A percentile compares a stretch with the other conserved stretches of the same genome.
phyloP scores from a whole-genome alignment of 2,888 invertebrate genomes.

The Agrochola circellaris region DNA sequence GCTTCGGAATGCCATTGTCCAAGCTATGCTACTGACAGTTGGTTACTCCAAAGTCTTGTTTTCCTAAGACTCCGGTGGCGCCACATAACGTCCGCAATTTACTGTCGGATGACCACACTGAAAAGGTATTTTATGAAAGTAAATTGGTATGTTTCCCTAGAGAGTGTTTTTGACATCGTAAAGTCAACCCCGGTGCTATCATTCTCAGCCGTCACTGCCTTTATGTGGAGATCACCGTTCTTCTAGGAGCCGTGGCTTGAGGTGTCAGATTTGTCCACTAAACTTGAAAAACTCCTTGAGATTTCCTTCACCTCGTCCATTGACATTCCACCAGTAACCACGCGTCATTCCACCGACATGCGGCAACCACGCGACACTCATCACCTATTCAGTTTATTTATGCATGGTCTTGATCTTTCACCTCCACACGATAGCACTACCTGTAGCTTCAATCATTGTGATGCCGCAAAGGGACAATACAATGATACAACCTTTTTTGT shows the following conservation, averaged over 20 bases:
- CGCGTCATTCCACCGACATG: not conserved
- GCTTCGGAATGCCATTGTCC: not conserved
- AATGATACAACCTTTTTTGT: not conserved
- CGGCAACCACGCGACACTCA: slow-evolving; percentile 5
- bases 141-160: no score
- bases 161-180: no score
- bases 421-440: slow-evolving; percentile 35
- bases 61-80: no score
- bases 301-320: not conserved
- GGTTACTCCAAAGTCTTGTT: not conserved
- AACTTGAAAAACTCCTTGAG: not conserved
- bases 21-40: not conserved
- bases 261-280: not conserved
- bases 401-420: slow-evolving; percentile 48
- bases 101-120: no score
- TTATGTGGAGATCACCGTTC: not conserved
- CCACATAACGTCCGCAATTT: not conserved
- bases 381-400: slow-evolving; percentile 27
- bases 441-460: slow-evolving; percentile 42
- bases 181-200: no score
- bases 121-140: no score
- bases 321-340: not conserved
- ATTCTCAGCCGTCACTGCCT: not conserved
- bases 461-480: not conserved
- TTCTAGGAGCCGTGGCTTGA: not conserved